Conservation (phyloP, 2,113 vertebrate species). For the Perca fluviatilis region DNA sequence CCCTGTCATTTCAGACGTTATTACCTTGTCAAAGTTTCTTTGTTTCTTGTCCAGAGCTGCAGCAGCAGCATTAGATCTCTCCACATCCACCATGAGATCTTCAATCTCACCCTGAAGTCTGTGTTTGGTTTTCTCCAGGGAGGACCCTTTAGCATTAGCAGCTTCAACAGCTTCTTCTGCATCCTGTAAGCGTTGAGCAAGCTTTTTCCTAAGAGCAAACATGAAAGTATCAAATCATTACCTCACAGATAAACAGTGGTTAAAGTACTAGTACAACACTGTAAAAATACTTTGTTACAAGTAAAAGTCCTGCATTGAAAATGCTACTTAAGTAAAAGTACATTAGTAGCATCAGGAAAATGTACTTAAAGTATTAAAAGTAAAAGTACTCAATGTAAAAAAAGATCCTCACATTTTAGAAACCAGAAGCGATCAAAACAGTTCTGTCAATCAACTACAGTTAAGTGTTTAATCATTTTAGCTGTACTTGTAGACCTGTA, state of each 20-base stretch:
- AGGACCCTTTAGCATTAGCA: slow-evolving; percentile 60
- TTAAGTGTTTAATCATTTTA: no score
- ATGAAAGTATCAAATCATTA: not conserved
- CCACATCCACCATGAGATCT: slow-evolving; percentile 68
- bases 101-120: slow-evolving; percentile 62
- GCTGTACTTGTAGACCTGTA: no score
- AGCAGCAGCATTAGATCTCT: slow-evolving; percentile 59
- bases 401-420: no score
- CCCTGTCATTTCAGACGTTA: not conserved
- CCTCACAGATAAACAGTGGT: not conserved
- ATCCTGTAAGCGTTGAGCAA: slow-evolving; percentile 57
- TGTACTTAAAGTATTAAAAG: no score
- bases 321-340: no score
- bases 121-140: slow-evolving; percentile 68
- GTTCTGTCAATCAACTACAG: no score
- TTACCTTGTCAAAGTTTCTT: slow-evolving; percentile 67
- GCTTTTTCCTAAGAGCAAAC: slow-evolving; percentile 43
- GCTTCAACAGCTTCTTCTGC: slow-evolving; percentile 57
- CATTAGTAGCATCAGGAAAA: no score
- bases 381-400: no score
- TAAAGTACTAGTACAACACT: no score
- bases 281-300: no score
- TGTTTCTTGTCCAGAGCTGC: slow-evolving; percentile 65
- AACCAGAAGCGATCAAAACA: no score
- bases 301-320: no score